Percentiles rank a stretch among this genome's conserved stretches.
phyloP scores from a whole-genome alignment of 1,140 invertebrate species.

The Bombus huntii region DNA sequence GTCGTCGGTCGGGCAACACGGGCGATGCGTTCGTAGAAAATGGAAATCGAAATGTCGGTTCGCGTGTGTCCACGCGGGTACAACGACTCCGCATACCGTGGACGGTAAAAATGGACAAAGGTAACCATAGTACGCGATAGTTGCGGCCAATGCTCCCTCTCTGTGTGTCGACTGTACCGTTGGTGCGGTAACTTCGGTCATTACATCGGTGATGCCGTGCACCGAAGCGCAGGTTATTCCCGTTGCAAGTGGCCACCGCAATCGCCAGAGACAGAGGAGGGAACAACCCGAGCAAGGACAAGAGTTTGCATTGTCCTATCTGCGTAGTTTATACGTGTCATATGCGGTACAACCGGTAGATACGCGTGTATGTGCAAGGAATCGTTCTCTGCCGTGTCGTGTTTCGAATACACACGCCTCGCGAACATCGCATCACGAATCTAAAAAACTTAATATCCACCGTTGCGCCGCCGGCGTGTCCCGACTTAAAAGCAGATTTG shows the following conservation, averaged over 20 bases:
- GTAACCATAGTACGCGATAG: slow-evolving; percentile 31
- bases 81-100: slow-evolving; percentile 20
- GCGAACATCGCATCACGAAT: slow-evolving; percentile 73
- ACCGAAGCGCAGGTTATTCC: slow-evolving; percentile 49
- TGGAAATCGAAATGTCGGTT: slow-evolving; percentile 24
- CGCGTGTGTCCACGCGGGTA: slow-evolving; percentile 1
- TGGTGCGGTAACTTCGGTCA: slow-evolving; percentile 56
- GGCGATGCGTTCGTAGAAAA: slow-evolving; percentile 24
- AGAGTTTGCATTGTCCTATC: slow-evolving; percentile 61
- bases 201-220: slow-evolving; percentile 50
- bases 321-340: slow-evolving; percentile 65
- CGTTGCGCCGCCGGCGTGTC: slow-evolving; percentile 67
- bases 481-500: slow-evolving; percentile 78
- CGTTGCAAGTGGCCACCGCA: slow-evolving; percentile 18
- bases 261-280: slow-evolving; percentile 29
- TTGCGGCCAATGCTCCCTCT: slow-evolving; percentile 1
- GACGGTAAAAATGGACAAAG: slow-evolving; percentile 35
- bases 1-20: neutral
- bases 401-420: slow-evolving; percentile 57
- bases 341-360: slow-evolving; percentile 36
- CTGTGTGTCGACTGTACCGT: neutral
- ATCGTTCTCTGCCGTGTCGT: slow-evolving; percentile 22
- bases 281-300: slow-evolving; percentile 34
- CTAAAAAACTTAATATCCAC: slow-evolving; percentile 80
- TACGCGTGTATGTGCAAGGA: slow-evolving; percentile 4